phyloP scores from a whole-genome alignment of 1,140 invertebrate species.

The Zelostemma sp. region DNA sequence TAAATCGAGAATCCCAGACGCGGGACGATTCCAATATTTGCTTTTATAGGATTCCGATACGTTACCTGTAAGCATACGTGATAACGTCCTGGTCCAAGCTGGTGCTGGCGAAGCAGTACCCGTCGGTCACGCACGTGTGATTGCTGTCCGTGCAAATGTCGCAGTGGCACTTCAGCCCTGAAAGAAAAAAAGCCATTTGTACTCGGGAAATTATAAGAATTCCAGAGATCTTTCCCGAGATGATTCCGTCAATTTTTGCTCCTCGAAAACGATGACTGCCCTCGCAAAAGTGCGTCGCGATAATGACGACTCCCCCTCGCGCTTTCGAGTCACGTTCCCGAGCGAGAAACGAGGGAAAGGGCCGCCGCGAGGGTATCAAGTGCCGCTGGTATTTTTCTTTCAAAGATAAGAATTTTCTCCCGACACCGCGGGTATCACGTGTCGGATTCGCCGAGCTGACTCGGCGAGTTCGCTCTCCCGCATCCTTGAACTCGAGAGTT shows the following conservation, averaged over 20 bases:
- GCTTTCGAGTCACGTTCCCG: constrained; percentile 33
- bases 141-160: constrained; percentile 83
- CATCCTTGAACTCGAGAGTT: no score
- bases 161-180: constrained; percentile 81
- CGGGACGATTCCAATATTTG: constrained; percentile 41
- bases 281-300: constrained; percentile 4
- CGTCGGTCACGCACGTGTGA: constrained; percentile 88
- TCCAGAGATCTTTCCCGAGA: no score
- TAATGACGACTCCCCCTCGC: constrained; percentile 14
- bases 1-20: constrained; percentile 31
- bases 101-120: constrained; percentile 87
- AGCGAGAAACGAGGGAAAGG: constrained; percentile 19
- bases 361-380: constrained; percentile 20
- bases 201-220: no score
- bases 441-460: no score
- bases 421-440: neutral
- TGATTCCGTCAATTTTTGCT: no score
- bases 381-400: constrained; percentile 21
- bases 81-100: constrained; percentile 74
- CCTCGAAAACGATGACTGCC: neutral
- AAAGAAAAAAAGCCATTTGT: no score
- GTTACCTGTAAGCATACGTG: constrained; percentile 82
- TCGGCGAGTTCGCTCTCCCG: no score
- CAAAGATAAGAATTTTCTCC: constrained; percentile 21
- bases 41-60: constrained; percentile 44